phyloP scores from a whole-genome alignment of 1,140 invertebrate genomes.

The Musca domestica region DNA sequence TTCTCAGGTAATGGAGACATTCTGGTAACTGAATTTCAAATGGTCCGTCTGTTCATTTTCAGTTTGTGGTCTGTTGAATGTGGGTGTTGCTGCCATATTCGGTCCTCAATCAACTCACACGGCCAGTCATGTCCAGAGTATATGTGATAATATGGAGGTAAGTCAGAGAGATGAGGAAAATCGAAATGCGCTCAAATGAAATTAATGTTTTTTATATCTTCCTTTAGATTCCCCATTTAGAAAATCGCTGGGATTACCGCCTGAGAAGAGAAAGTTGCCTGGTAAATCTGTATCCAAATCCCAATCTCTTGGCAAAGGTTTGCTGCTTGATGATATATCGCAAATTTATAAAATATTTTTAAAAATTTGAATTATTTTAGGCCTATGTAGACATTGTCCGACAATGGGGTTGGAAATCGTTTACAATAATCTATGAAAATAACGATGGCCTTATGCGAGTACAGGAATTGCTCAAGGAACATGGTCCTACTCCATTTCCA shows the following conservation, averaged over 20 bases:
- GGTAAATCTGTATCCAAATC: conserved; percentile 92
- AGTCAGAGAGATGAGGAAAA: conserved; percentile 23
- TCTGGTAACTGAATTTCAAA: too few relatives aligned
- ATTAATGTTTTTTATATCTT: too few relatives aligned
- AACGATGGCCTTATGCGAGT: conserved; percentile 89
- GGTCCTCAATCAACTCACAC: conserved; percentile 88
- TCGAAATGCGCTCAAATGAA: neutral
- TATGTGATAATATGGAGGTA: conserved; percentile 90
- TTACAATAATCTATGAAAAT: conserved; percentile 94
- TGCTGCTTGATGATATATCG: conserved; percentile 3
- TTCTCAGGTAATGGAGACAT: too few relatives aligned
- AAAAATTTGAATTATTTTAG: conserved; percentile 55
- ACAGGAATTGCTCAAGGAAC: conserved; percentile 88
- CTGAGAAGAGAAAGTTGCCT: conserved; percentile 85
- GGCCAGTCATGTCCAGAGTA: conserved; percentile 90
- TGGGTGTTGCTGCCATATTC: conserved; percentile 89
- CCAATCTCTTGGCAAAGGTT: conserved; percentile 83
- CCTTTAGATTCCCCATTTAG: conserved; percentile 78
- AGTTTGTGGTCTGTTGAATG: conserved; percentile 86
- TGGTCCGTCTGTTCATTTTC: too few relatives aligned
- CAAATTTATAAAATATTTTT: conserved; percentile 5
- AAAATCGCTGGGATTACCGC: conserved; percentile 89
- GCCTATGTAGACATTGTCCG: conserved; percentile 88
- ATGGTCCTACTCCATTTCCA: conserved; percentile 79
- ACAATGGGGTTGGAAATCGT: conserved; percentile 88